Evolutionary conservation across 1,140 invertebrate genomes (phyloP).

Genomic region (Eriosoma lanigerum): DNA sequence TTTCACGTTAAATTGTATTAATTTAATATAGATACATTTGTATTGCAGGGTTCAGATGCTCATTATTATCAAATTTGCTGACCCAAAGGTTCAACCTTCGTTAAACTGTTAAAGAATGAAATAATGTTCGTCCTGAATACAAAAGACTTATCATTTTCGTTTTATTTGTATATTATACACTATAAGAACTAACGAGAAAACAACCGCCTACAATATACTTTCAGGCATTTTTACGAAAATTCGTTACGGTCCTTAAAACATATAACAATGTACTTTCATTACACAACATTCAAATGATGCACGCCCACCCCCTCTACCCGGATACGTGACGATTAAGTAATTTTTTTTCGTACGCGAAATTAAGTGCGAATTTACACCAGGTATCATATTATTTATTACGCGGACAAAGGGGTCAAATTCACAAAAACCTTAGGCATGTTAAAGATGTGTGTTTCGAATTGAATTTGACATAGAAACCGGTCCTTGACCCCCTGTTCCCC

Average conservation of each 20-base stretch:
- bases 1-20: too few relatives aligned
- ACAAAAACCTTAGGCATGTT: conserved; percentile 33
- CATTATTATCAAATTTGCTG: too few relatives aligned
- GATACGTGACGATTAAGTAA: neutral
- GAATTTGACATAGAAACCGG: conserved; percentile 52
- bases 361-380: neutral
- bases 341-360: neutral
- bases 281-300: neutral
- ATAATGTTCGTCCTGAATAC: too few relatives aligned
- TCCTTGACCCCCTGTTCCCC: conserved; percentile 42
- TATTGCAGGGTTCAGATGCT: too few relatives aligned
- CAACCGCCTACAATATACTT: neutral
- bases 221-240: neutral
- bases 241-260: neutral
- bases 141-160: neutral
- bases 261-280: conserved; percentile 17
- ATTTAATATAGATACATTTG: too few relatives aligned
- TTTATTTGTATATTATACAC: too few relatives aligned
- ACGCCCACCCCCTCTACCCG: neutral
- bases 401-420: conserved; percentile 35
- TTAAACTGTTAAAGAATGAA: too few relatives aligned
- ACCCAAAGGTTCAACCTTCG: too few relatives aligned
- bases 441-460: conserved; percentile 48
- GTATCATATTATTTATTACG: neutral
- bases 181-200: neutral